phyloP scores from a whole-genome alignment of 1,140 invertebrate genomes.

The Dryas iulia region DNA sequence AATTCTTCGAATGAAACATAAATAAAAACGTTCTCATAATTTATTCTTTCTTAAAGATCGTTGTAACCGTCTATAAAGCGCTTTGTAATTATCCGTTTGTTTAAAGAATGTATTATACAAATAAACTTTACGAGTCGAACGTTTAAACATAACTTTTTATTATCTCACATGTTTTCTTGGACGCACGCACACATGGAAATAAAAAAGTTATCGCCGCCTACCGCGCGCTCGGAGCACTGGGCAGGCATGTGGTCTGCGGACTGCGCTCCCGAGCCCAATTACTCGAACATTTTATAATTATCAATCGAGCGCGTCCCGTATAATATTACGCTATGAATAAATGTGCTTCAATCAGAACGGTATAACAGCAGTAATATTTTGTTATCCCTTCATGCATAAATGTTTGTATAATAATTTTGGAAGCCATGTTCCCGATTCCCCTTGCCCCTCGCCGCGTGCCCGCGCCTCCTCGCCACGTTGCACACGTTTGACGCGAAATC shows the following conservation, averaged over 20 bases:
- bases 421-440: constrained; percentile 57
- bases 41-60: not conserved
- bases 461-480: constrained; percentile 50
- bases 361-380: constrained; percentile 63
- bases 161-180: constrained; percentile 69
- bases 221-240: constrained; percentile 34
- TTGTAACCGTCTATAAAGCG: constrained; percentile 17
- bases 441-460: constrained; percentile 38
- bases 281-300: constrained; percentile 34
- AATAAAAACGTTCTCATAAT: not conserved
- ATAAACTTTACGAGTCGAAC: constrained; percentile 75
- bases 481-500: constrained; percentile 40
- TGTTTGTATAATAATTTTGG: constrained; percentile 76
- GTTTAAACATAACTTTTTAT: constrained; percentile 73
- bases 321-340: constrained; percentile 50
- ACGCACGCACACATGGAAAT: constrained; percentile 41
- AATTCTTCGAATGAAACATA: not conserved
- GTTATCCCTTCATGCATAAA: constrained; percentile 77
- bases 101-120: constrained; percentile 74
- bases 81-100: constrained; percentile 69
- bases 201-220: constrained; percentile 50
- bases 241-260: constrained; percentile 36
- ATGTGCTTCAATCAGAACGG: constrained; percentile 56
- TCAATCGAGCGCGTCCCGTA: constrained; percentile 31
- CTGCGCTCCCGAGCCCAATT: constrained; percentile 26